Base-by-base conservation (phyloP, 2,113 vertebrate genomes). In the Podarcis cretensis region DNA sequence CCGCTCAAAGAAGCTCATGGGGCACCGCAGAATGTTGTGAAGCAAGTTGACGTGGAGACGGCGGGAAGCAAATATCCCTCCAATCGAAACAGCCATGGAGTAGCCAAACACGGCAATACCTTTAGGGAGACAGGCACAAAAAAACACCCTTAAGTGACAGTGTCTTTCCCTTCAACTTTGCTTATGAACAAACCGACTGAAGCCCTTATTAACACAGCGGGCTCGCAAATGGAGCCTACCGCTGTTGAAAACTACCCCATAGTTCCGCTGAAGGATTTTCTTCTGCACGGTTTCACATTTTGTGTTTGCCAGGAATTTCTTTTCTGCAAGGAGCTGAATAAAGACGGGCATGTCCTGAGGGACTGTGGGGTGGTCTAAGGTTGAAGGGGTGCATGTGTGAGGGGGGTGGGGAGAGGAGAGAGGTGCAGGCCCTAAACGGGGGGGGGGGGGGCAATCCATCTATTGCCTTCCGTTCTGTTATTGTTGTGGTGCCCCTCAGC, bases 1-100 rank as follows among this genome's bases (percentile, higher is more conserved):
- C 8, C 98, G 97, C 90, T 99, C 99, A 10, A 99, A 99, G 92
- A 99, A 99, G 89, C 98, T 97, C 96, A 99, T 98, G 1, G 99
- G 99, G 0, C 98, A 99, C 57, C 98, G 97, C 65, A 99, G 97
- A n/a, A 99, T 97, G 0, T 97, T 97, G 57, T 98, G 96, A 54
- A 99, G 97, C 96, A 99, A 96, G 88, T 97, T 95, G 30, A 98
- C 86, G 90, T 99, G 99, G 43, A 99, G 97, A 89, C 91, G 97
- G 0, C 97, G 97, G 0, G 99, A 99, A 0, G 99, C 99, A 68
- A 98, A 89, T 92, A 99, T 96, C 9, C 99, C 99, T 6, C 98
- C 99, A 0, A 99, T 90, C n/a, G 98, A 99, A 89, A 99, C 97
- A 0, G 95, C 89, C 91, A 99, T 97, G 0, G 99, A 99, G 96